These are phyloP conservation scores for Thymallus thymallus DNA, from an alignment of 2,113 vertebrate genomes.

Conservation along the genomic window DNA sequence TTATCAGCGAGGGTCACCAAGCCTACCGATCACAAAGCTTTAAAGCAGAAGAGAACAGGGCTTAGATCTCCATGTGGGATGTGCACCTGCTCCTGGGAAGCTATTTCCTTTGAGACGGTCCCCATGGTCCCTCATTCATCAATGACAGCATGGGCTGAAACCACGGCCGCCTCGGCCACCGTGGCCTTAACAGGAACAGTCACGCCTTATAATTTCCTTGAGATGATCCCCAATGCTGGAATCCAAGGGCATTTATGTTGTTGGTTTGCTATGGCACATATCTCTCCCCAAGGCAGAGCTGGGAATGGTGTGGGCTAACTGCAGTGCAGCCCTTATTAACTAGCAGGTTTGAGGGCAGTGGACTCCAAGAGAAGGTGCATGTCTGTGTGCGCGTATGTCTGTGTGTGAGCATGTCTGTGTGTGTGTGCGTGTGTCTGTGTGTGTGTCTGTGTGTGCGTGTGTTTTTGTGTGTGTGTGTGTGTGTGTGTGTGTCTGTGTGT, in stretches of 20 bases:
- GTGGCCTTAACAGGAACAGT: background rate
- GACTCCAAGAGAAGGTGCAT: background rate
- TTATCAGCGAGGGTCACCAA: background rate
- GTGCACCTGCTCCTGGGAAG: background rate
- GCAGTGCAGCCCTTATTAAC: background rate
- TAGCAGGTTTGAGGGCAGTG: background rate
- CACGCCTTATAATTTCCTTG: background rate
- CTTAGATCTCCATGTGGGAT: background rate
- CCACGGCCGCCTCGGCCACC: background rate
- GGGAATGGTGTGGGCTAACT: background rate
- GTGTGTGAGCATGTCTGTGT: background rate
- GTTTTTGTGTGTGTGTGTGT: no score
- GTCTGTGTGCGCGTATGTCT: background rate
- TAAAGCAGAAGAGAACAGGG: background rate
- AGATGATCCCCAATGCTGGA: background rate
- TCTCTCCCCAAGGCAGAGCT: background rate
- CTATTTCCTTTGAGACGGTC: background rate
- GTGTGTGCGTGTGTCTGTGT: background rate
- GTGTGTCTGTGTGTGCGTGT: background rate
- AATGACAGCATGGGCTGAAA: background rate
- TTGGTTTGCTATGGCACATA: background rate
- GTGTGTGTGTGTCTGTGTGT: no score
- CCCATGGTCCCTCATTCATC: background rate
- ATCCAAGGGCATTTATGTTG: constrained; percentile 4
- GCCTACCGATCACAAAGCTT: background rate